phyloP scores from a whole-genome alignment of 1,140 invertebrate genomes.

The Micrasema minimum region DNA sequence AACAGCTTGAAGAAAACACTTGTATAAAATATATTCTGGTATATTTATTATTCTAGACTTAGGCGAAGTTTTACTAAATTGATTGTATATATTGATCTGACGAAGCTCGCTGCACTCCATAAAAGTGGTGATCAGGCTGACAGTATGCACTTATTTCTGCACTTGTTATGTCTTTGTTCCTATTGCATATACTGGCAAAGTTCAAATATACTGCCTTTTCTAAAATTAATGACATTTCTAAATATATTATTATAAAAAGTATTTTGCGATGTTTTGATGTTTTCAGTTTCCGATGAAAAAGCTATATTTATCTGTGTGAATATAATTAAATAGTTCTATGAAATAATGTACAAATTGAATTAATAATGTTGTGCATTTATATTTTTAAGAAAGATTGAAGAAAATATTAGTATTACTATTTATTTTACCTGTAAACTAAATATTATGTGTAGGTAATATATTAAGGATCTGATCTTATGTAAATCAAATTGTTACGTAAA shows the following conservation, averaged over 20 bases:
- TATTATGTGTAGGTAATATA: slow-evolving; percentile 20
- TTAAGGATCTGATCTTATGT: slow-evolving; percentile 26
- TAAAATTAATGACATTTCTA: slow-evolving; percentile 1
- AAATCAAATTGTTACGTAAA: slow-evolving; percentile 16
- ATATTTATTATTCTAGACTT: no score
- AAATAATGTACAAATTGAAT: neutral
- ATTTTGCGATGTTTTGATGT: neutral
- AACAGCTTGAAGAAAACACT: no score
- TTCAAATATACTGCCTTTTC: slow-evolving; percentile 16
- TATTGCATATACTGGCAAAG: neutral
- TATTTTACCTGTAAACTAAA: slow-evolving; percentile 4
- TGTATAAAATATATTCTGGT: no score
- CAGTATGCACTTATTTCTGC: no score
- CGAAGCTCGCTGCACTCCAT: no score
- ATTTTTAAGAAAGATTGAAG: slow-evolving; percentile 27
- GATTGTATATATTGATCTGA: no score
- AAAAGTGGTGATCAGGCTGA: no score
- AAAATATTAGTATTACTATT: slow-evolving; percentile 36
- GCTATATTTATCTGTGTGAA: slow-evolving; percentile 3
- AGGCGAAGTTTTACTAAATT: no score
- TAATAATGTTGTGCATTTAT: slow-evolving; percentile 31
- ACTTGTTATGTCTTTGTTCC: slow-evolving; percentile 1
- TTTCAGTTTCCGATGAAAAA: neutral
- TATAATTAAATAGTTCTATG: neutral
- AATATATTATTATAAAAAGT: neutral